phyloP scores from a whole-genome alignment of 2,797 vertebrate species.

The Falco cherrug region DNA sequence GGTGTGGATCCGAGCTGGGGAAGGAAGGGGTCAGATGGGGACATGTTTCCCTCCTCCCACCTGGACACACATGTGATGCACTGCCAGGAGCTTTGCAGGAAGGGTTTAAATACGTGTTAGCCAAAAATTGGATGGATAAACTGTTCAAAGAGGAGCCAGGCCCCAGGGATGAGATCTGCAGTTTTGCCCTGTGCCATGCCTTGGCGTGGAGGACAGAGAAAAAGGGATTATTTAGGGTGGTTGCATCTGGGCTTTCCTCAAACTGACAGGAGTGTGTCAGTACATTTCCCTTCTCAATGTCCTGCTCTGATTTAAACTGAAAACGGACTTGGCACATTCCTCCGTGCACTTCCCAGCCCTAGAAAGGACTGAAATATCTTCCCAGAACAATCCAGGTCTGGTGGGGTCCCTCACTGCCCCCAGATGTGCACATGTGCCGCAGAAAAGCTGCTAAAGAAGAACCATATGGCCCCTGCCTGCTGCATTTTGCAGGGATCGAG shows the following conservation, averaged over 20 bases:
- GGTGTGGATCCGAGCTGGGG: neutral
- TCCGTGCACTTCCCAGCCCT: neutral
- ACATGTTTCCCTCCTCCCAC: rapidly evolving
- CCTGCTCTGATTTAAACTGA: neutral
- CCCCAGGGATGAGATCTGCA: rapidly evolving
- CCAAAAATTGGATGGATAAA: neutral
- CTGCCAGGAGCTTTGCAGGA: neutral
- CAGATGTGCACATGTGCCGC: neutral
- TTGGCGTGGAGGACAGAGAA: rapidly evolving
- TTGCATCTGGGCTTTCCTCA: neutral
- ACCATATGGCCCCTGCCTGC: rapidly evolving
- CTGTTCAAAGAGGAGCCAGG: neutral
- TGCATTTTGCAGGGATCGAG: neutral
- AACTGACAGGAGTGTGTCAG: rapidly evolving
- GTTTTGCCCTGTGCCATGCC: rapidly evolving
- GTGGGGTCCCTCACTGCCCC: neutral
- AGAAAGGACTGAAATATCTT: rapidly evolving
- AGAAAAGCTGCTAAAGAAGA: neutral
- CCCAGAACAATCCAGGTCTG: neutral
- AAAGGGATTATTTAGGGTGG: neutral
- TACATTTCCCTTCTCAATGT: rapidly evolving
- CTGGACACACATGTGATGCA: rapidly evolving
- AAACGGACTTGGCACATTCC: rapidly evolving
- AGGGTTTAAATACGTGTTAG: neutral
- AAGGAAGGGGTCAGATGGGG: neutral